These are phyloP conservation scores for Yponomeuta sedellus DNA, from an alignment of 2,888 invertebrate genomes.

Conservation along the genomic window DNA sequence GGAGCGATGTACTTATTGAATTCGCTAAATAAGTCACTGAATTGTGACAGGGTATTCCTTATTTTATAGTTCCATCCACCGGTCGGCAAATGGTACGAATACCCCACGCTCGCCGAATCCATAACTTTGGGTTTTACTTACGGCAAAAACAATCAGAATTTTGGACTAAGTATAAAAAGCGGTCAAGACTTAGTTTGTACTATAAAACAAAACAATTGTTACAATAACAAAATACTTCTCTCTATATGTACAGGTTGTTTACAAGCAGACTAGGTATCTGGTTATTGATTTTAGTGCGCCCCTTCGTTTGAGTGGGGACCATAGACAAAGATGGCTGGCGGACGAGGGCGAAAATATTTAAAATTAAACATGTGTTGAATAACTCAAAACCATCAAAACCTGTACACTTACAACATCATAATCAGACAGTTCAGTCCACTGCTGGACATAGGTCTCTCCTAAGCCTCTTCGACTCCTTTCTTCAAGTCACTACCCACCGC, in stretches of 20 bases:
- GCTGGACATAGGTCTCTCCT: too few relatives aligned
- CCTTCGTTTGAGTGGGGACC: not conserved
- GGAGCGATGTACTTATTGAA: conserved; percentile 97
- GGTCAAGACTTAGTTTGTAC: not conserved
- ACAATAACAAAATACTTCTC: conserved; percentile 39
- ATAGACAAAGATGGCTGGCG: conserved; percentile 2
- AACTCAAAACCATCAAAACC: too few relatives aligned
- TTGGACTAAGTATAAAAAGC: conserved; percentile 4
- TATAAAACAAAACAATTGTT: conserved; percentile 42
- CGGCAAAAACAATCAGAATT: conserved; percentile 17
- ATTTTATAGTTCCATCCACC: conserved; percentile 86
- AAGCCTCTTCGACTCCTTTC: too few relatives aligned
- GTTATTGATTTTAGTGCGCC: conserved; percentile 57
- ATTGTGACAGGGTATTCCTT: conserved; percentile 88
- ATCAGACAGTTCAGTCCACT: too few relatives aligned
- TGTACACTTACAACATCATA: too few relatives aligned
- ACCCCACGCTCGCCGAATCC: conserved; percentile 83
- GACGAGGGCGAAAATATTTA: too few relatives aligned
- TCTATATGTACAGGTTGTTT: conserved; percentile 58
- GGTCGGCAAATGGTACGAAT: conserved; percentile 88
- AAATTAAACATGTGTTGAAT: too few relatives aligned
- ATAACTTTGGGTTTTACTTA: conserved; percentile 31
- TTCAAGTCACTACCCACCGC: too few relatives aligned
- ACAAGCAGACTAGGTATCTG: conserved; percentile 50
- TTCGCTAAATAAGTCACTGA: conserved; percentile 96